Evolutionary conservation across 2,888 invertebrate species (phyloP).

Genomic region (Diarsia mendica): DNA sequence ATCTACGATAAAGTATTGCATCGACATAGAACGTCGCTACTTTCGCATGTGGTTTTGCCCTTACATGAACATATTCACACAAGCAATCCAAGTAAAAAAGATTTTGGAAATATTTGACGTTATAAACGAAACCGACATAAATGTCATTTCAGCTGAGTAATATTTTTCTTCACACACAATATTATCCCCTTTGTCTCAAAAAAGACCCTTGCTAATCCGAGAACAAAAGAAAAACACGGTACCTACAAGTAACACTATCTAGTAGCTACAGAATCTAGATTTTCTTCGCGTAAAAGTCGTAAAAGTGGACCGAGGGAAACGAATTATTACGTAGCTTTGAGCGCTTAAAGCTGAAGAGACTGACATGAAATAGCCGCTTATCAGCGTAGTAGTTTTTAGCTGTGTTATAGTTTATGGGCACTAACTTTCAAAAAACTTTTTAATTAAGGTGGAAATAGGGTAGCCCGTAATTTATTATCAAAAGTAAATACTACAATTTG

Average conservation of each 20-base stretch:
- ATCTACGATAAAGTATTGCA: no score
- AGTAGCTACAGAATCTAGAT: slow-evolving; percentile 31
- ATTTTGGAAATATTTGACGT: background rate
- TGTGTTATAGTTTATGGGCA: no score
- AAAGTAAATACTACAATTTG: no score
- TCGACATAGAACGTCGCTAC: background rate
- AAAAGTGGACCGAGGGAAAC: slow-evolving; percentile 40
- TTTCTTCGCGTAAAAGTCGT: slow-evolving; percentile 43
- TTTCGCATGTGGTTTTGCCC: background rate
- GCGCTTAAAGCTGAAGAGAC: slow-evolving; percentile 19
- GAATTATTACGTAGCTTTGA: slow-evolving; percentile 42
- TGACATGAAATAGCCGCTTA: slow-evolving; percentile 29
- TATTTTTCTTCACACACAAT: background rate
- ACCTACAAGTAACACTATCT: slow-evolving; percentile 23
- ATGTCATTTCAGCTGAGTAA: background rate
- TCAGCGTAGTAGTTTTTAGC: background rate
- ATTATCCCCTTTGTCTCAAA: slow-evolving; percentile 2
- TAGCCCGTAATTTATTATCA: no score
- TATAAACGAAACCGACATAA: background rate
- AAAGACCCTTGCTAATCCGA: slow-evolving; percentile 8
- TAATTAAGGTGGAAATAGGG: no score
- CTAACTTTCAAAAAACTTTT: no score
- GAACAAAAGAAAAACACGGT: slow-evolving; percentile 27
- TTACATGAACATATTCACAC: background rate
- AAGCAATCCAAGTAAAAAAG: background rate